Evolutionary conservation across 2,888 invertebrate genomes (phyloP), one percentile per base, ranked within the genome.

Genomic region (Agrochola macilenta): DNA sequence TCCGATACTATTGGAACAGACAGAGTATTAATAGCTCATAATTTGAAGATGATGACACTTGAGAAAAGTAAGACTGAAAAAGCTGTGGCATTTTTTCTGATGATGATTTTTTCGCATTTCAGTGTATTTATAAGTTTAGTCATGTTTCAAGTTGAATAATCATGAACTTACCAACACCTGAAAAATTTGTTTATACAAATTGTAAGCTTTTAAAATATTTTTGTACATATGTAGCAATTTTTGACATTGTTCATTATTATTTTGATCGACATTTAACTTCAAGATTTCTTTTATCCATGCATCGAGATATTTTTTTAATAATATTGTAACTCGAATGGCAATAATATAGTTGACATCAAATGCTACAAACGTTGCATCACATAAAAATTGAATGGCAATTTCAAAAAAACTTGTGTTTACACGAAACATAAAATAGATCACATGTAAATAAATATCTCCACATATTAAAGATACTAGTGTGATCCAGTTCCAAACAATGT

Each of bases 121-220:
- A 57, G 26, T 26, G 5, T 20, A 43, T 43, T 43, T n/a, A n/a
- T 26, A 43, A 17, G 20, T 70, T 23, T 46, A 17, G 7, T 3
- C 23, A 30, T 2, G 26, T 69, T 43, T 26, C 11, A 43, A 12
- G 0, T 14, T n/a, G 2, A n/a, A 0, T 0, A 73, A n/a, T 20
- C 1, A 74, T n/a, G n/a, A n/a, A n/a, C 83, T 80, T 64, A 84
- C 84, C 77, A 81, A n/a, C 4, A 65, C n/a, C 12, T 75, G 70
- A 17, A 71, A 84, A n/a, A 63, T 26, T 9, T 8, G 54, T 43
- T 69, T 75, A 46, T 75, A 78, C 20, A 64, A 9, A n/a, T 76
- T 23, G 52, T 78, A 84, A 57, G 75, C 64, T 23, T 43, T 20
- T 5, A 81, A 65, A 63, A 84, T 78, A 23, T 65, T 61, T 52